Base-by-base conservation (phyloP, 2,888 invertebrate species). In the Eupithecia insigniata region DNA sequence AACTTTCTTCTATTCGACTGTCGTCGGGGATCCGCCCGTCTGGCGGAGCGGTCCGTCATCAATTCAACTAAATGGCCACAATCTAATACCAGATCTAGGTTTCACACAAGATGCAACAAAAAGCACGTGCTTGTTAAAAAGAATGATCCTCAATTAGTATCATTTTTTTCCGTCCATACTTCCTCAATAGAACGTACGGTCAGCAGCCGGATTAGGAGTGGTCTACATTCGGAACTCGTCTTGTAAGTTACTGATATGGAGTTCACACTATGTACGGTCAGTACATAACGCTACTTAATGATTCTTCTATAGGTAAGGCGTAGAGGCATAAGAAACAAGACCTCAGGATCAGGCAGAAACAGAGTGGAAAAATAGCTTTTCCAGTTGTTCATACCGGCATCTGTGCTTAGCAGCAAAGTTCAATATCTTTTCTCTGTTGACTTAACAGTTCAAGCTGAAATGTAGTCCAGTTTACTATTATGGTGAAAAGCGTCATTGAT, bases 201-300 rank as follows among this genome's bases (percentile, higher is more conserved):
- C 51, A 51, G 55, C 36, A 62, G 70, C 85, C 81, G 75, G 80
- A 79, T 74, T 80, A 72, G 82, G 83, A 67, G 26, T 74, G 83
- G 76, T 79, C 83, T 76, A 84, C 82, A 82, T 85, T 79, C 77
- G 32, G 55, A 73, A 69, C 69, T 68, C 39, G 76, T 76, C 71
- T 77, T 81, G 74, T 69, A 64, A 46, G 60, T 69, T 64, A 67
- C 71, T 12, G 28, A 69, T 74, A 71, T 60, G 74, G 74, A 36
- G 74, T 64, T 71, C 67, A 62, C 73, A 65, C 74, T 74, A 67
- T 74, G 69, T 74, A 74, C 65, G 74, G 74, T 58, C 69, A 67
- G 81, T 69, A 69, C 67, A 72, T 86, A 88, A 87, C 87, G 86
- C 84, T 86, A 87, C 83, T 85, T 87, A 88, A 86, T 84, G 81